Conservation (phyloP, 53 echinoderm and acorn worm genomes). For the Apostichopus leukothele region DNA sequence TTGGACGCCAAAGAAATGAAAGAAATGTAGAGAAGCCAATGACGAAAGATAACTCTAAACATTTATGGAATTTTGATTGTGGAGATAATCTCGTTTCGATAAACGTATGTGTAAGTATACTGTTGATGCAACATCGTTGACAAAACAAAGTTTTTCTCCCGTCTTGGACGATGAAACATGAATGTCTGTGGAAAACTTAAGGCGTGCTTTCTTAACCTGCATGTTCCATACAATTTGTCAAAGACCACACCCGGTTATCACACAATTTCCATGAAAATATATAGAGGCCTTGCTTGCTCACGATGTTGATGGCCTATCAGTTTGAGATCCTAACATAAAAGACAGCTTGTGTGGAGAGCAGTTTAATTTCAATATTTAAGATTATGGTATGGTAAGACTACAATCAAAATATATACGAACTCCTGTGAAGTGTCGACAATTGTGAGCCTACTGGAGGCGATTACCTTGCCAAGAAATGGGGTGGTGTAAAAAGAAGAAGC, state of each 20-base stretch:
- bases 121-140: constrained; percentile 2
- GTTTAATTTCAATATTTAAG: too few species aligned
- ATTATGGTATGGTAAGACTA: too few species aligned
- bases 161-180: neutral
- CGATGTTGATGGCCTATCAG: too few species aligned
- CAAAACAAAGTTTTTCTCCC: neutral
- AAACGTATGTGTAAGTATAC: neutral
- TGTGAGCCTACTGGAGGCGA: too few species aligned
- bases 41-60: constrained; percentile 47
- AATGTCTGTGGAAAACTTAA: neutral
- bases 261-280: too few species aligned
- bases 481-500: too few species aligned
- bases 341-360: too few species aligned
- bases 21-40: constrained; percentile 7
- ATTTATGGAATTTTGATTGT: constrained; percentile 47
- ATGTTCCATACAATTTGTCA: too few species aligned
- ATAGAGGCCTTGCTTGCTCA: too few species aligned
- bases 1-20: neutral
- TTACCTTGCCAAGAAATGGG: too few species aligned
- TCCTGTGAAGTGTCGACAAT: neutral
- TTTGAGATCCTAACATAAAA: too few species aligned
- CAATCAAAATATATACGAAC: neutral
- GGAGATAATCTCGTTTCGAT: constrained; percentile 31
- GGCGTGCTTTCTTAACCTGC: neutral
- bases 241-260: too few species aligned